phyloP scores from a whole-genome alignment of 2,888 invertebrate species.

The Perizoma flavofasciatum region DNA sequence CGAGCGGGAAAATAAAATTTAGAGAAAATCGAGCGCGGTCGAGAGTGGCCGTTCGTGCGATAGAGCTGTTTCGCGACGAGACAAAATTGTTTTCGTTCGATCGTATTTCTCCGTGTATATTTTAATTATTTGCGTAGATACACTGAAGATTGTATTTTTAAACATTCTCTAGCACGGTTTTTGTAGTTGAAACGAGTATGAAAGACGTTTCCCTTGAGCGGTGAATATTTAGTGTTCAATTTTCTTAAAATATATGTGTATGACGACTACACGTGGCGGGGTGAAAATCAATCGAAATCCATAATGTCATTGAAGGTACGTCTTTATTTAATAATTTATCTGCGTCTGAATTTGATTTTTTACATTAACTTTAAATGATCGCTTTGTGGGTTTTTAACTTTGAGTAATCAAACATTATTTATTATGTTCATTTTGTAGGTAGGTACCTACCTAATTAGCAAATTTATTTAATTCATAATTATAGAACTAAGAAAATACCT shows the following conservation, averaged over 20 bases:
- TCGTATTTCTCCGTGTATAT: slow-evolving; percentile 4
- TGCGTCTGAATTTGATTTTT: too few relatives aligned
- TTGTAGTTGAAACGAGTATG: neutral
- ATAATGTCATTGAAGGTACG: slow-evolving; percentile 74
- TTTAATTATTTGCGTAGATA: neutral
- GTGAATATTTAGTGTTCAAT: slow-evolving; percentile 43
- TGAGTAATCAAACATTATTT: too few relatives aligned
- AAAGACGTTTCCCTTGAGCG: slow-evolving; percentile 11
- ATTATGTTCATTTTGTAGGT: too few relatives aligned
- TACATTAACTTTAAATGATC: too few relatives aligned
- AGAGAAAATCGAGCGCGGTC: slow-evolving; percentile 29
- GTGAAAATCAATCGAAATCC: slow-evolving; percentile 55
- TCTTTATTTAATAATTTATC: slow-evolving; percentile 16
- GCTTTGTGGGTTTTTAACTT: too few relatives aligned
- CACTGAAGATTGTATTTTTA: slow-evolving; percentile 9
- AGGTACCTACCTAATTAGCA: too few relatives aligned
- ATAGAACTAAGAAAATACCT: too few relatives aligned
- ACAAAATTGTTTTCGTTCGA: slow-evolving; percentile 11
- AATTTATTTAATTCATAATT: too few relatives aligned
- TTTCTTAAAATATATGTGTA: slow-evolving; percentile 60
- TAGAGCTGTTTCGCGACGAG: slow-evolving; percentile 8
- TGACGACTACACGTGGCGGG: slow-evolving; percentile 51
- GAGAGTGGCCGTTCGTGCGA: slow-evolving; percentile 10
- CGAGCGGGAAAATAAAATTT: slow-evolving; percentile 30
- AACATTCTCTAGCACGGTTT: neutral